Evolutionary conservation across 2,888 invertebrate genomes (phyloP), one percentile per base, ranked within the genome.

Genomic region (Trissolcus brochymenae): DNA sequence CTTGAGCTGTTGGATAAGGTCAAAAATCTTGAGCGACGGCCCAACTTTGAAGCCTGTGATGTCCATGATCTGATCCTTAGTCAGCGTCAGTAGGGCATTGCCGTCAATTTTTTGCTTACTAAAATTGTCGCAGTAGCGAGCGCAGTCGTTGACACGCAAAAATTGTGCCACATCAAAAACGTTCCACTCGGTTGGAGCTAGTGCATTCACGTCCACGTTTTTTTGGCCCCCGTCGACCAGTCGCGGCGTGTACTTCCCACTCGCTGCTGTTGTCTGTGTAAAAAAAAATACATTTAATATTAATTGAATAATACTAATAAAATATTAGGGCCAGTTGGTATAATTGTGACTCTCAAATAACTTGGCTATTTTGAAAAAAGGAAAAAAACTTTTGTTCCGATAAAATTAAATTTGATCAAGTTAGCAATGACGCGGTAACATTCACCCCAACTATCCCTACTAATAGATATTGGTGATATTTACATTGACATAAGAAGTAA

Each of bases 41-140:
- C 98, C 98, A 73, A 98, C 97, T 91, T 97, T 98, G 92, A 96
- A 97, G 82, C 96, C 95, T 21, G 97, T 93, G 79, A 97, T 91
- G 84, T 94, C 95, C 83, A 97, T 94, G 79, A 98, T 95, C 90
- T 97, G 95, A 87, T 97, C 97, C 90, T 97, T 96, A 59, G 94
- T 94, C 73, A 98, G 90, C 80, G 93, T 92, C 75, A 98, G 90
- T 86, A 98, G 91, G 86, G 92, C 92, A 76, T 94, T 93, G 0
- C 98, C 98, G 82, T 95, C 95, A 79, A 98, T 93, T 88, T 93
- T 93, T 91, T 87, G 85, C 84, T 90, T 90, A 76, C 90, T 90
- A 86, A 93, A 93, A 80, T 91, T 91, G 84, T 92, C 92, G 83
- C 91, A 91, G 82, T 92, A 92, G 0, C 91, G 90, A 50, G 91